Percentiles rank a stretch among this genome's conserved stretches.
phyloP scores from a whole-genome alignment of 2,888 invertebrate species.

The Saturnia japonica region DNA sequence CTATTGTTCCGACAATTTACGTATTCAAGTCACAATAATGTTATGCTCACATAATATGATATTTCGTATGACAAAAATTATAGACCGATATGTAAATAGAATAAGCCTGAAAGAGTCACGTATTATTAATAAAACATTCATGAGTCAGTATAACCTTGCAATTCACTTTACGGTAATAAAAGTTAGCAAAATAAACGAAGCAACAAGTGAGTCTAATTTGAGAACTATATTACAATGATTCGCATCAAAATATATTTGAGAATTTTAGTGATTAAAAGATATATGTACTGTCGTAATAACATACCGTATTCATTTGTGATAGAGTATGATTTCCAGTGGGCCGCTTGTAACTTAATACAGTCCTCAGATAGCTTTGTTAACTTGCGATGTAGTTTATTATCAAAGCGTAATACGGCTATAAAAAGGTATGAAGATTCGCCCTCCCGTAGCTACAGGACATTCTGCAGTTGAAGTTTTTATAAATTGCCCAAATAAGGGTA shows the following conservation, averaged over 20 bases:
- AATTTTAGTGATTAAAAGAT: neutral
- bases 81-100: neutral
- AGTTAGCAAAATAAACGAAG: neutral
- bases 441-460: slow-evolving; percentile 39
- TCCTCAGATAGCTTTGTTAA: slow-evolving; percentile 23
- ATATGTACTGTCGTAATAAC: neutral
- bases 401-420: slow-evolving; percentile 48
- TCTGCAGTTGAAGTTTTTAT: neutral
- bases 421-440: slow-evolving; percentile 55
- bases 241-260: neutral
- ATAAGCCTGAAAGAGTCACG: slow-evolving; percentile 13
- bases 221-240: neutral
- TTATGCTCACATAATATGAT: slow-evolving; percentile 25
- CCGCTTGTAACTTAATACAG: neutral
- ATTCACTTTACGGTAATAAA: slow-evolving; percentile 21
- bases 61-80: slow-evolving; percentile 22
- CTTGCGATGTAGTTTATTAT: slow-evolving; percentile 48
- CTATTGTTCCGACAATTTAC: slow-evolving; percentile 24
- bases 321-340: neutral
- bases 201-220: slow-evolving; percentile 17
- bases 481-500: no score
- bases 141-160: neutral
- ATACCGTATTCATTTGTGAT: neutral
- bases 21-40: slow-evolving; percentile 23
- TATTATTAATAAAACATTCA: neutral